A percentile compares a stretch with the other conserved stretches of the same genome.
Conservation (phyloP, 2,797 vertebrate genomes). For the Cirrhinus mrigala region DNA sequence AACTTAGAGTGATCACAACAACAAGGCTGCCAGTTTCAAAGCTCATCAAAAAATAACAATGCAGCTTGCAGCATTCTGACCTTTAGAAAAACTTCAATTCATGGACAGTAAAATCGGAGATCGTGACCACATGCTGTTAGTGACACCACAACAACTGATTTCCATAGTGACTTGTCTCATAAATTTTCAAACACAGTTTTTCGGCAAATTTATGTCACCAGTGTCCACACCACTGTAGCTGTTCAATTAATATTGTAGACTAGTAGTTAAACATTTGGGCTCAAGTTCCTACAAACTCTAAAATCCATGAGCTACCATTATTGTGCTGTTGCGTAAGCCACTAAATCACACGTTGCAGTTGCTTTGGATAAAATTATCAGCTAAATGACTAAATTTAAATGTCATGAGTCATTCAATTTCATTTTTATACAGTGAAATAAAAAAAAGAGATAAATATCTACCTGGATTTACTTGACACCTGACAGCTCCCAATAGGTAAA, state of each 20-base stretch:
- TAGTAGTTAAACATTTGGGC: background rate
- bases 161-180: conserved; percentile 26
- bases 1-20: background rate
- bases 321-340: background rate
- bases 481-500: conserved; percentile 73
- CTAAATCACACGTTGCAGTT: background rate
- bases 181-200: conserved; percentile 24
- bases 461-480: conserved; percentile 82
- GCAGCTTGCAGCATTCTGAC: background rate
- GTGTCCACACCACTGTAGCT: background rate
- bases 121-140: conserved; percentile 34
- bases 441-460: conserved; percentile 49
- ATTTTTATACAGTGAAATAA: background rate
- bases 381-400: background rate
- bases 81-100: background rate
- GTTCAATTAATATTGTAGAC: background rate
- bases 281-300: background rate
- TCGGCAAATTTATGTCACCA: conserved; percentile 5
- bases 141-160: conserved; percentile 9
- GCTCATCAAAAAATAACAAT: conserved; percentile 20
- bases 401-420: background rate
- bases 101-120: background rate
- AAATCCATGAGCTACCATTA: background rate
- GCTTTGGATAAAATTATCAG: background rate
- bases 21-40: background rate